These are phyloP conservation scores for Heliconius congener DNA, from an alignment of 1,140 invertebrate genomes.

Conservation along the genomic window DNA sequence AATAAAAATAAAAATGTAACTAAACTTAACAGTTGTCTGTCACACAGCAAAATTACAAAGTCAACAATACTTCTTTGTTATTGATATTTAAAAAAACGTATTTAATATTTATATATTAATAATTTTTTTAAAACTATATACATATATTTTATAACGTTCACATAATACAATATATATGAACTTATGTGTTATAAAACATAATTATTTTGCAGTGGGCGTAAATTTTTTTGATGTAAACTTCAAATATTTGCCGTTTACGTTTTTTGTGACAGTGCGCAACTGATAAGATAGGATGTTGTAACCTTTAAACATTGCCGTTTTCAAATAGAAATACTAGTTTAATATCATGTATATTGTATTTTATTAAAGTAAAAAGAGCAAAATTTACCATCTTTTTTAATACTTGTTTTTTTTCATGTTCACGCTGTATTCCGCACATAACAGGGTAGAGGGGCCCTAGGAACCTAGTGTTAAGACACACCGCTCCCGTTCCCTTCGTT, in stretches of 20 bases:
- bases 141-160: not conserved
- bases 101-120: not conserved
- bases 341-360: not conserved
- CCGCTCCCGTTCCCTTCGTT: too few species aligned
- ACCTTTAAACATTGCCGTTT: not conserved
- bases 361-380: not conserved
- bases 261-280: constrained; percentile 7
- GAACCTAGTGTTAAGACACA: too few species aligned
- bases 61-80: too few species aligned
- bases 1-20: too few species aligned
- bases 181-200: too few species aligned
- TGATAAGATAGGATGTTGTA: constrained; percentile 26
- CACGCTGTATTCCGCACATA: too few species aligned
- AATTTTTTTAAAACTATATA: not conserved
- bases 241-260: constrained; percentile 17
- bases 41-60: too few species aligned
- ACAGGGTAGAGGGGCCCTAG: too few species aligned
- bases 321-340: not conserved
- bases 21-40: too few species aligned
- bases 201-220: not conserved
- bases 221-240: not conserved
- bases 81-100: too few species aligned
- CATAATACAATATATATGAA: too few species aligned
- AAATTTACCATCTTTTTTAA: not conserved
- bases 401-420: not conserved